phyloP scores from a whole-genome alignment of 2,113 vertebrate genomes.

The Anarrhichthys ocellatus region DNA sequence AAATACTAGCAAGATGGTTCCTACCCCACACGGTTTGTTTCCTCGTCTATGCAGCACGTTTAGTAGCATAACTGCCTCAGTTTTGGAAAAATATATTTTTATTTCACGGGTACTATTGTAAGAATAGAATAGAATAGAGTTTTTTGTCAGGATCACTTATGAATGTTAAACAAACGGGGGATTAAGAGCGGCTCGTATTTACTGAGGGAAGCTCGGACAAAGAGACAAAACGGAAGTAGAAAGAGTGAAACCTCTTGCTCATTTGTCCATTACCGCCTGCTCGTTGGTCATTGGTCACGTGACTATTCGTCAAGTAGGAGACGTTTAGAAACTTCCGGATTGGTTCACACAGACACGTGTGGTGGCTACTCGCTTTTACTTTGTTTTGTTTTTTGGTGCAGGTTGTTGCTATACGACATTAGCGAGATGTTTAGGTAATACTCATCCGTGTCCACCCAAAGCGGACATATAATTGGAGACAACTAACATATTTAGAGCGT shows the following conservation, averaged over 20 bases:
- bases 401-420: not conserved
- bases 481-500: not conserved
- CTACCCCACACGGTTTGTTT: rapidly evolving
- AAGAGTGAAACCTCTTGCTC: rapidly evolving
- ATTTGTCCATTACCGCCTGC: not conserved
- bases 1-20: constrained; percentile 25
- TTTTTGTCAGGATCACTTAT: not conserved
- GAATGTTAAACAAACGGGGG: not conserved
- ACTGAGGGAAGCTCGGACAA: not conserved
- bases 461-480: not conserved
- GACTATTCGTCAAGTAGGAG: not conserved
- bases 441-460: not conserved
- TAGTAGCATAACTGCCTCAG: not conserved
- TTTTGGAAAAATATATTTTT: not conserved
- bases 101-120: not conserved
- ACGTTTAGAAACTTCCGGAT: constrained; percentile 50
- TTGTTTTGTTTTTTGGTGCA: constrained; percentile 12
- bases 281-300: constrained; percentile 45
- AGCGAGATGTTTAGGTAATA: too few species aligned
- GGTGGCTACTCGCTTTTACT: rapidly evolving
- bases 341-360: not conserved
- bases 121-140: too few species aligned
- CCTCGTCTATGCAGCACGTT: not conserved
- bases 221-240: constrained; percentile 30
- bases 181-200: not conserved